A percentile compares a stretch with the other conserved stretches of the same genome.
phyloP scores from a whole-genome alignment of 23 tunicate species.

The Oikopleura albicans region DNA sequence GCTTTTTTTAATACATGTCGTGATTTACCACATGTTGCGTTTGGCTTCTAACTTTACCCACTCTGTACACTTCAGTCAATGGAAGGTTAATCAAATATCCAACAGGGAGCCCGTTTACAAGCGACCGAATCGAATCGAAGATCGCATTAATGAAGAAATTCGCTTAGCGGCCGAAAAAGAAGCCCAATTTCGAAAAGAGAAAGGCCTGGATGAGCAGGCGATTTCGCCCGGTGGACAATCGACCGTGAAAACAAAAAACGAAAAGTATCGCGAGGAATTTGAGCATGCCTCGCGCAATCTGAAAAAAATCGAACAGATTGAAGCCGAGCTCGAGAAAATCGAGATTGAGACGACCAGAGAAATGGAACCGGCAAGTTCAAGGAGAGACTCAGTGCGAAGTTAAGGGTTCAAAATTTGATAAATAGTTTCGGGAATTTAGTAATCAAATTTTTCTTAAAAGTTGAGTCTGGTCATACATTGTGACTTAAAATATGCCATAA shows the following conservation, averaged over 20 bases:
- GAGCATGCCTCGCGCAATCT: not conserved
- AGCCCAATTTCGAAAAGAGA: not conserved
- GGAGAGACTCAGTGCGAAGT: not conserved
- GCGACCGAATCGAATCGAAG: not conserved
- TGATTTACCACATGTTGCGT: no score
- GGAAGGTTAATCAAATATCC: constrained; percentile 16
- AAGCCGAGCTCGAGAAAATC: not conserved
- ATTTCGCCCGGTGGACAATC: not conserved
- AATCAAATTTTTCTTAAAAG: no score
- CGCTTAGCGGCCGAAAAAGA: constrained; percentile 8
- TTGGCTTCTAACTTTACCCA: no score
- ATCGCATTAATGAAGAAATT: not conserved
- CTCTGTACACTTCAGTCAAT: constrained; percentile 17
- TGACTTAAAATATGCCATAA: no score
- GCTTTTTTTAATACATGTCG: not conserved
- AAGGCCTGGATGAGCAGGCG: not conserved
- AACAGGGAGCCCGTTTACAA: constrained; percentile 6
- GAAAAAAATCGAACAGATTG: not conserved
- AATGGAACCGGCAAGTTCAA: not conserved
- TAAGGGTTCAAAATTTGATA: no score
- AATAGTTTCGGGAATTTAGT: no score
- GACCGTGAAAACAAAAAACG: not conserved
- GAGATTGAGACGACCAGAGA: not conserved
- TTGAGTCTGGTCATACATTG: no score
- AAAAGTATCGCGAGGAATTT: not conserved